Percentiles rank a stretch among this genome's conserved stretches.
These are phyloP conservation scores for Gallinago nigripennis DNA, from an alignment of 2,797 vertebrate genomes.

Conservation along the genomic window DNA sequence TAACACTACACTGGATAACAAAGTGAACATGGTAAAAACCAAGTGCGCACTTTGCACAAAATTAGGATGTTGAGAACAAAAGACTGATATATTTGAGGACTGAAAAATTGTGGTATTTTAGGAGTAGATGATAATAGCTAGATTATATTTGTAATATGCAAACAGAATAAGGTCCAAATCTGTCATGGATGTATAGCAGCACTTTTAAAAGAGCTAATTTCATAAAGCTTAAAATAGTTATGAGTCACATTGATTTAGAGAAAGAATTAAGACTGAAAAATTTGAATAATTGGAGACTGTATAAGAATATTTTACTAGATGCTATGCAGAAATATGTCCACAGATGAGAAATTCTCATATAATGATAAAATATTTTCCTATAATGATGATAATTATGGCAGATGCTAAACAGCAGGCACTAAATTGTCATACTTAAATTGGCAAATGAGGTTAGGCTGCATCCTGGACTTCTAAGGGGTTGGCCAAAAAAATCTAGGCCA, in stretches of 20 bases:
- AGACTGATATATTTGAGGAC: neutral
- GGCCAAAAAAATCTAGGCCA: neutral
- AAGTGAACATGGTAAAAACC: neutral
- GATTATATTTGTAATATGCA: constrained; percentile 12
- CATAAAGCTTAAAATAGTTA: constrained; percentile 46
- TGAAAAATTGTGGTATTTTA: neutral
- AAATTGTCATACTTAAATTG: constrained; percentile 11
- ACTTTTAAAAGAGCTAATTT: constrained; percentile 38
- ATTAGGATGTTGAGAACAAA: neutral
- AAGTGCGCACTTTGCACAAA: neutral
- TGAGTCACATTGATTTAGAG: constrained; percentile 17
- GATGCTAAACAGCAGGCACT: constrained; percentile 36
- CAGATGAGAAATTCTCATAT: constrained; percentile 15
- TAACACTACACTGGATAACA: neutral
- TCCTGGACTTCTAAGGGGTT: neutral
- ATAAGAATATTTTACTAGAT: constrained; percentile 7
- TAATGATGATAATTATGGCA: constrained; percentile 10
- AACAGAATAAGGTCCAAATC: constrained; percentile 31
- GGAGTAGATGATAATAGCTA: neutral
- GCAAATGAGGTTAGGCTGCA: constrained; percentile 13
- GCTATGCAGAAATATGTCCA: constrained; percentile 7
- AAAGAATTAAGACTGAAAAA: constrained; percentile 20
- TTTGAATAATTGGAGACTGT: constrained; percentile 11
- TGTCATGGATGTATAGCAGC: neutral
- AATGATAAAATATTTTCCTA: constrained; percentile 31